phyloP scores from a whole-genome alignment of 2,797 vertebrate species.

The Botia almorhae region DNA sequence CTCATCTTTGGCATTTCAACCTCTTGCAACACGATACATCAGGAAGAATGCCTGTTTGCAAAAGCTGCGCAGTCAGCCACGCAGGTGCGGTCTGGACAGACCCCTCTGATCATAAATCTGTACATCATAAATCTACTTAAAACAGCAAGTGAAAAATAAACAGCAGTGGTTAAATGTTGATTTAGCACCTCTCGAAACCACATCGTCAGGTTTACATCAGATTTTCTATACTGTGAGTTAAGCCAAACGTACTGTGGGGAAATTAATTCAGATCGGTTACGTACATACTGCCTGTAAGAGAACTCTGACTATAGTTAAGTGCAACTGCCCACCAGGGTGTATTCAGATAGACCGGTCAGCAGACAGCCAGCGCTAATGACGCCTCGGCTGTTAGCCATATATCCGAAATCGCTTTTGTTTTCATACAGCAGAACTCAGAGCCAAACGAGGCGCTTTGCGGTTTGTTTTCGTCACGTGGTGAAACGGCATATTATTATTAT shows the following conservation, averaged over 20 bases:
- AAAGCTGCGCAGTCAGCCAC: constrained; percentile 60
- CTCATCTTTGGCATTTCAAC: constrained; percentile 39
- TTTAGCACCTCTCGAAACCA: constrained; percentile 58
- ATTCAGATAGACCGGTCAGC: constrained; percentile 30
- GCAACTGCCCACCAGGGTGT: constrained; percentile 34
- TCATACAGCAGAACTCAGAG: constrained; percentile 57
- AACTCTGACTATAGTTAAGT: constrained; percentile 39
- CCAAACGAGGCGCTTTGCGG: constrained; percentile 58
- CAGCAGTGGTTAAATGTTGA: constrained; percentile 48
- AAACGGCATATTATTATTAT: constrained; percentile 55
- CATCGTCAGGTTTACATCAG: constrained; percentile 54
- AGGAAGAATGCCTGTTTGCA: constrained; percentile 38
- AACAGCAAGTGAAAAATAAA: constrained; percentile 36
- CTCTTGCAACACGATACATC: constrained; percentile 42
- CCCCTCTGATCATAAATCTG: constrained; percentile 63
- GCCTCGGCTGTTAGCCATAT: constrained; percentile 55
- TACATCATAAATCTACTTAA: constrained; percentile 62
- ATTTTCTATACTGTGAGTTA: constrained; percentile 62
- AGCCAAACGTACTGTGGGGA: constrained; percentile 61
- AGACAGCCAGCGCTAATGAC: constrained; percentile 37
- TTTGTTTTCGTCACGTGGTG: constrained; percentile 64
- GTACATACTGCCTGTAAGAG: constrained; percentile 58
- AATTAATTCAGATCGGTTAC: constrained; percentile 43
- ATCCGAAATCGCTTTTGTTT: constrained; percentile 48
- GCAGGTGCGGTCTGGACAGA: constrained; percentile 38